Evolutionary conservation across 2,888 invertebrate species (phyloP), one percentile per base, ranked within the genome.

Genomic region (Lobophora halterata): DNA sequence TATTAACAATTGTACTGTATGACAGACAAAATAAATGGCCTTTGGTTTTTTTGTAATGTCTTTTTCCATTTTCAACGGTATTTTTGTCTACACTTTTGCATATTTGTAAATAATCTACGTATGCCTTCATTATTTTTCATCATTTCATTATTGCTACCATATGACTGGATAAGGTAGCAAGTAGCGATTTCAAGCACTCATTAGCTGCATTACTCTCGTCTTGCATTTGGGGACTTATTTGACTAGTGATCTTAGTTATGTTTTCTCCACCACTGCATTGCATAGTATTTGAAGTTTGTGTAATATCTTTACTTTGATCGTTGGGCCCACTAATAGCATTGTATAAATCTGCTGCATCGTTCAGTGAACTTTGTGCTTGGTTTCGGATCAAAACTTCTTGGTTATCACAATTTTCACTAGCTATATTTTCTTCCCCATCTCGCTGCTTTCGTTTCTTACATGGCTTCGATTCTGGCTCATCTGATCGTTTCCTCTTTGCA

Each of bases 21-120:
- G 71, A 65, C n/a, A 63, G 31, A 30, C 59, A 51, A 40, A 62
- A 76, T 34, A 55, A 60, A 32, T 63, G 48, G 1, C 21, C 7
- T 51, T 65, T 72, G 1, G 49, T 30, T 9, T 33, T 13, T 2
- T 17, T 9, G 44, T 44, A 68, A 8, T 47, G 16, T 27, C 41
- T 30, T 16, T 38, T 40, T 20, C 48, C 45, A 1, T 11, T 26
- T 11, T 46, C 37, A 20, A 42, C 9, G 6, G 27, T 7, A 9
- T 7, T 24, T 26, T 5, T 37, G 4, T 44, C 23, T 13, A 16
- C 23, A 21, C 7, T 34, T n/a, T 13, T 25, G 5, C n/a, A 31
- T 1, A 47, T 16, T 6, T 10, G 35, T 34, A 10, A n/a, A 21
- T 45, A 48, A n/a, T 38, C 10, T 10, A 47, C 17, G 38, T 51